Evolutionary conservation across 2,888 invertebrate species (phyloP), one percentile per base, ranked within the genome.

Genomic region (Belgica antarctica): DNA sequence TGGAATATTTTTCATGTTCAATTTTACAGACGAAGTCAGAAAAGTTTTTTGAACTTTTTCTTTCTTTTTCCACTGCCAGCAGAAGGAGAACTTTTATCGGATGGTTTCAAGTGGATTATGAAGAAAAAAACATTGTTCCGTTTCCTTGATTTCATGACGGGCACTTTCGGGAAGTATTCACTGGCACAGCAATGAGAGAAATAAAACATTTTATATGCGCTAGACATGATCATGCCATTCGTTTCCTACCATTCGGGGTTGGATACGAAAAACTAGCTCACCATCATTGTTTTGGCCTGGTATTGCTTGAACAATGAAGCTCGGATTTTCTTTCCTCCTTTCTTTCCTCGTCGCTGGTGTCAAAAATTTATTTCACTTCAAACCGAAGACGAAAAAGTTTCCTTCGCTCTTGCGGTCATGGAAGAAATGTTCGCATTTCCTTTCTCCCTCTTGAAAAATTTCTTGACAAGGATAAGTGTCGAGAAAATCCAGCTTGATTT

Each of bases 101-200:
- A 52, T 52, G 52, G 52, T 19, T 31, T 52, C 52, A 52, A 52
- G 52, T 52, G 52, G 52, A 52, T 52, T 52, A 52, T 19, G 52
- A 52, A 41, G 31, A 31, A 15, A 12, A n/a, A 41, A 41, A 52
- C 52, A 52, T 22, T 52, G 52, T 52, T 52, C 52, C 52, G 24
- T 52, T 52, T 52, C 24, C 52, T 22, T 52, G 52, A 52, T 52
- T 52, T 52, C 52, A 52, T 52, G 52, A 52, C 52, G 52, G 52
- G 52, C 52, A 22, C 7, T 22, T 17, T 22, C 22, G 24, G 52
- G 52, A 22, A 52, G 17, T 8, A 24, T 19, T 19, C 5, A 19
- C 15, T 52, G 19, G 52, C 19, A 52, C 19, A 2, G n/a, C n/a
- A 15, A 15, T 12, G 31, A 31, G 31, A 4, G 31, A 31, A n/a